Percentiles rank a stretch among this genome's conserved stretches.
These are phyloP conservation scores for Sitodiplosis mosellana DNA, from an alignment of 1,140 invertebrate genomes.

Conservation along the genomic window DNA sequence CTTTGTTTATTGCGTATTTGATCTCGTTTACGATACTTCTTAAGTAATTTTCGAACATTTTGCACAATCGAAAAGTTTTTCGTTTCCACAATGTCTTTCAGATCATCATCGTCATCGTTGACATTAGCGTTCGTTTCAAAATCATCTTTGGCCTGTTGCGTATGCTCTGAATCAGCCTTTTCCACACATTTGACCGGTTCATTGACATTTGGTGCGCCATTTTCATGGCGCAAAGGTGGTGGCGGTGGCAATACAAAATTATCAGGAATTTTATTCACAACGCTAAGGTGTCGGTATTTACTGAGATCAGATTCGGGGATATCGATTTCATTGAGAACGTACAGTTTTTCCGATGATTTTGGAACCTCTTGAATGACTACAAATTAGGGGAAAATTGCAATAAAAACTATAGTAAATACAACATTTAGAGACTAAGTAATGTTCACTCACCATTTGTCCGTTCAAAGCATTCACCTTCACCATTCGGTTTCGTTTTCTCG, in stretches of 20 bases:
- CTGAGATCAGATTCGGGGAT: constrained; percentile 10
- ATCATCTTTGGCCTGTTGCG: background rate
- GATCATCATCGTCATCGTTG: background rate
- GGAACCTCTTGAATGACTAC: no score
- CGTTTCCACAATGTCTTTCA: background rate
- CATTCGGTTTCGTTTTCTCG: constrained; percentile 11
- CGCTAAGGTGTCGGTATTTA: constrained; percentile 3
- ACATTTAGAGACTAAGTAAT: no score
- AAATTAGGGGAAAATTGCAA: no score
- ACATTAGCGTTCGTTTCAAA: background rate
- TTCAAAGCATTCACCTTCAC: constrained; percentile 1
- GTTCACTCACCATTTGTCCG: background rate
- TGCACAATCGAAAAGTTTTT: background rate
- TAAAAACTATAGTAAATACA: background rate
- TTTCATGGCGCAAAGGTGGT: background rate
- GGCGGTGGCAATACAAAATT: background rate
- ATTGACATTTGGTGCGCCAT: background rate
- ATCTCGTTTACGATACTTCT: no score
- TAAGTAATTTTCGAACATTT: background rate
- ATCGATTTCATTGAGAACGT: constrained; percentile 21
- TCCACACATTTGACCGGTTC: background rate
- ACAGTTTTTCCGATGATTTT: constrained; percentile 7
- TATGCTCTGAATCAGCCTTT: background rate
- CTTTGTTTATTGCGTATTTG: no score
- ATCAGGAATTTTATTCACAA: constrained; percentile 2